Evolutionary conservation across 2,797 vertebrate species (phyloP).

Genomic region (Cheirogaleus major): DNA sequence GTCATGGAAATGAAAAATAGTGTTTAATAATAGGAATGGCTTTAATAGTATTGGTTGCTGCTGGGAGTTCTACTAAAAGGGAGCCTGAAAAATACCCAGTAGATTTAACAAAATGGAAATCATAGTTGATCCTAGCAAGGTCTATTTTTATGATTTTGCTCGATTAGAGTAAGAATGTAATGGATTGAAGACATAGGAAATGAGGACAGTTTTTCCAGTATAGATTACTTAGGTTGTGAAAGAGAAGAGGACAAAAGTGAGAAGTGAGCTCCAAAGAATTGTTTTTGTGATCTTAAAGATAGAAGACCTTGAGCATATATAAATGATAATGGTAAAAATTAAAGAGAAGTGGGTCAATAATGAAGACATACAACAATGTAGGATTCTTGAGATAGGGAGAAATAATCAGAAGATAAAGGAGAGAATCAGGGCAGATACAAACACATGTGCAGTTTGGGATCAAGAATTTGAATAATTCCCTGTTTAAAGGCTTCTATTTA

Average conservation of each 20-base stretch:
- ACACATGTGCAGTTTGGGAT: neutral
- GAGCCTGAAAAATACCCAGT: neutral
- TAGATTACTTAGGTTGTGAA: neutral
- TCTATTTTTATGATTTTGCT: neutral
- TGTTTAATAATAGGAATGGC: neutral
- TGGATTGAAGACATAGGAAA: neutral
- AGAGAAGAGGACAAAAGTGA: no score
- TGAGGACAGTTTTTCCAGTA: neutral
- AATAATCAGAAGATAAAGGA: neutral
- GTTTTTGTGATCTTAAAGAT: neutral
- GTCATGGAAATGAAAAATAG: neutral
- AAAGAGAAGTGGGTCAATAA: neutral
- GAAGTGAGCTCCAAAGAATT: neutral
- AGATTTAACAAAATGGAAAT: neutral
- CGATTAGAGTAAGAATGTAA: neutral
- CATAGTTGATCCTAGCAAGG: neutral
- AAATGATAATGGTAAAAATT: neutral
- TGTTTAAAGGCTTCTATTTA: neutral
- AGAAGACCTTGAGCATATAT: neutral
- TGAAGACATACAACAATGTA: neutral
- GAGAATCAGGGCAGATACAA: neutral
- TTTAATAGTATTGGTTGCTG: neutral
- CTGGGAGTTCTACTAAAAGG: neutral
- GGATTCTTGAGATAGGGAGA: neutral
- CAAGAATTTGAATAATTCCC: neutral